Conservation (phyloP, 1,140 invertebrate genomes). For the Venustaconcha ellipsiformis region DNA sequence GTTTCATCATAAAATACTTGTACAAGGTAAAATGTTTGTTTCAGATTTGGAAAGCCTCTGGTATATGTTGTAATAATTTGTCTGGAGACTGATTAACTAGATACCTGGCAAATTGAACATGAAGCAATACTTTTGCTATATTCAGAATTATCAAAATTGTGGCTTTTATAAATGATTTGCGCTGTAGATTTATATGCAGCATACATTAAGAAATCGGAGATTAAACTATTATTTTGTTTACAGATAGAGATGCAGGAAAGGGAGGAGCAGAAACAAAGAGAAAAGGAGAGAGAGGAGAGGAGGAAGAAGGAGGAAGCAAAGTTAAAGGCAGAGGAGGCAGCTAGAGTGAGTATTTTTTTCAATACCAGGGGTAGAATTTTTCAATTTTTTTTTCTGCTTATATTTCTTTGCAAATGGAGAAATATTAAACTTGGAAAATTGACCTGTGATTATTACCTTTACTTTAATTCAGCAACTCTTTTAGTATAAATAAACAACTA, state of each 20-base stretch:
- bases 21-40: too few species aligned
- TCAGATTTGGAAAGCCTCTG: too few species aligned
- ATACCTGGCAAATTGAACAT: too few species aligned
- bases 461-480: not conserved
- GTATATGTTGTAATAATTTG: too few species aligned
- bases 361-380: not conserved
- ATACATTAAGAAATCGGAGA: too few species aligned
- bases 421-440: not conserved
- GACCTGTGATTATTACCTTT: not conserved
- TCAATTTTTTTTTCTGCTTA: not conserved
- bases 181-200: too few species aligned
- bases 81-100: too few species aligned
- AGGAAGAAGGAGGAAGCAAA: constrained; percentile 68
- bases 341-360: constrained; percentile 42
- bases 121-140: too few species aligned
- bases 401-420: not conserved
- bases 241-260: constrained; percentile 58
- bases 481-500: not conserved
- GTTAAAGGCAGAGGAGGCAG: constrained; percentile 67
- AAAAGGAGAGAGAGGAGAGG: constrained; percentile 65
- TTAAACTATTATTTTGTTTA: not conserved
- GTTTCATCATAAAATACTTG: too few species aligned
- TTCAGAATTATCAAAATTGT: too few species aligned
- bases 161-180: too few species aligned
- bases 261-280: constrained; percentile 74